Evolutionary conservation across 30 jellyfish, hydroid and myxozoan species (phyloP).

Genomic region (Haliclystus octoradiatus): DNA sequence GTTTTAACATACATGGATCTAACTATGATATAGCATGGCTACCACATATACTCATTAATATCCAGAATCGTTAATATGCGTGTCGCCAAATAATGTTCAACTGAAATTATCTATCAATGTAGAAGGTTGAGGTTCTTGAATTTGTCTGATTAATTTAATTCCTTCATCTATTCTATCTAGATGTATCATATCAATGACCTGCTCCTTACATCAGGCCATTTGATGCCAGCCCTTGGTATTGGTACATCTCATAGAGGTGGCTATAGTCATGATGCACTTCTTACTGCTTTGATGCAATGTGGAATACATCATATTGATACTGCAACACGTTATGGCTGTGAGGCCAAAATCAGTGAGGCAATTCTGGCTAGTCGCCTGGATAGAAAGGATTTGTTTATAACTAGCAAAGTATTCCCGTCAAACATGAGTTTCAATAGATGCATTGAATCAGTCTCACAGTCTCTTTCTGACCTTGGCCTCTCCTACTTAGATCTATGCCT

Average conservation of each 20-base stretch:
- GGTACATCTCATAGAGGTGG: conserved; percentile 1
- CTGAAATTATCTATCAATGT: too few species aligned
- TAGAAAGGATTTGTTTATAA: neutral
- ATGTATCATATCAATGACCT: neutral
- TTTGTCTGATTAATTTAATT: neutral
- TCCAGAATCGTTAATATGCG: too few species aligned
- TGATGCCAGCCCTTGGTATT: neutral
- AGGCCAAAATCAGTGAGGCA: neutral
- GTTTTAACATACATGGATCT: too few species aligned
- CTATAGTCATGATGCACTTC: neutral
- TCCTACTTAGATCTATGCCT: neutral
- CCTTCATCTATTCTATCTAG: too few species aligned
- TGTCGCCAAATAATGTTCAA: too few species aligned
- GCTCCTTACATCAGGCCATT: neutral
- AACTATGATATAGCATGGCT: too few species aligned
- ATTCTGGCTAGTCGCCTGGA: neutral
- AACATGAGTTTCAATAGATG: neutral
- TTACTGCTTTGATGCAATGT: neutral
- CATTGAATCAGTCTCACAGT: neutral
- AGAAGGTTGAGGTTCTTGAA: too few species aligned
- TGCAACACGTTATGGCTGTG: neutral
- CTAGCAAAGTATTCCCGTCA: neutral
- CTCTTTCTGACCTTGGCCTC: neutral
- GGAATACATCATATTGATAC: neutral
- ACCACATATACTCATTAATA: too few species aligned